Evolutionary conservation across 2,113 vertebrate genomes (phyloP).

Genomic region (Puffinus mauretanicus): DNA sequence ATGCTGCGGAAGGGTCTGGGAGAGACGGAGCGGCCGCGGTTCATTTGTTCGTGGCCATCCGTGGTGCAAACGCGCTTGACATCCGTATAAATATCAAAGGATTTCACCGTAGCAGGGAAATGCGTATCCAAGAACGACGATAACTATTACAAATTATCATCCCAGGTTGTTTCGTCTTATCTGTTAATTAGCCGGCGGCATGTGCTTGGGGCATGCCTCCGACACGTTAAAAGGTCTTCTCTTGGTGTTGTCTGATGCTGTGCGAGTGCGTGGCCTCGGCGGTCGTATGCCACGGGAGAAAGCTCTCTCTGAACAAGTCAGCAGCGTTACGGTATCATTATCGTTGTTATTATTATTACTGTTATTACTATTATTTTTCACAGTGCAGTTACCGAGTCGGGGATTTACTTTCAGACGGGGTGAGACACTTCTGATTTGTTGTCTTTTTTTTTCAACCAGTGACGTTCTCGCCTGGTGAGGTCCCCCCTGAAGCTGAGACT

Average conservation of each 20-base stretch:
- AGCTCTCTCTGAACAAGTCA: background rate
- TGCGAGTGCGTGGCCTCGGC: fast-evolving
- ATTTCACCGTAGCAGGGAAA: background rate
- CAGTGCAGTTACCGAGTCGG: fast-evolving
- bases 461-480: background rate
- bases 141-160: no score
- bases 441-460: background rate
- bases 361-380: background rate
- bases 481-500: background rate
- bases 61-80: fast-evolving
- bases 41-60: background rate
- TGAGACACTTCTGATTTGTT: background rate
- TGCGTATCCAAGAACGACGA: fast-evolving
- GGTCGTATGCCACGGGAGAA: fast-evolving
- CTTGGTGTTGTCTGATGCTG: background rate
- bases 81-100: background rate
- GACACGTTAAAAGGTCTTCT: background rate
- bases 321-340: background rate
- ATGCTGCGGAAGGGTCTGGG: fast-evolving
- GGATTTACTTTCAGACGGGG: background rate
- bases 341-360: background rate
- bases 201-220: background rate
- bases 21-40: background rate
- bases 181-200: background rate
- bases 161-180: background rate